phyloP scores from a whole-genome alignment of 2,888 invertebrate genomes.

The Troilus luridus region DNA sequence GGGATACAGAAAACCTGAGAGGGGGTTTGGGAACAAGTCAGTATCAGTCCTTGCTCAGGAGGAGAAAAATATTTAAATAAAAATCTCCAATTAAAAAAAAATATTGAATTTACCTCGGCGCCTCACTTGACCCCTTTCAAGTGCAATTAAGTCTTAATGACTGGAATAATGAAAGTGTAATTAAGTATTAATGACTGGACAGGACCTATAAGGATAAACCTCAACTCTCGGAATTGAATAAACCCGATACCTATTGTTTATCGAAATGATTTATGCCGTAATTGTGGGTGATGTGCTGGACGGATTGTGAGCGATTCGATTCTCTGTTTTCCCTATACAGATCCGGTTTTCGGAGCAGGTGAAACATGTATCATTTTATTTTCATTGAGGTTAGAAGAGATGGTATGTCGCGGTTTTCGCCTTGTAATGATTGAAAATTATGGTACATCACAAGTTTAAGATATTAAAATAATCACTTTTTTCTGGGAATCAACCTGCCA shows the following conservation, averaged over 20 bases:
- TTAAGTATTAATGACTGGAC: background rate
- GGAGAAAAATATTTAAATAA: too few relatives aligned
- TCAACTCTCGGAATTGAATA: background rate
- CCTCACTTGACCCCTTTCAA: too few relatives aligned
- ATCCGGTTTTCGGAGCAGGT: background rate
- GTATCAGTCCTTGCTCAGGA: too few relatives aligned
- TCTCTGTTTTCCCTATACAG: background rate
- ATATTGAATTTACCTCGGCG: too few relatives aligned
- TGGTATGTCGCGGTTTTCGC: background rate
- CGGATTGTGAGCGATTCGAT: background rate
- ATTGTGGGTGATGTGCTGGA: background rate
- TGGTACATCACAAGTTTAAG: background rate
- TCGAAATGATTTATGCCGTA: background rate
- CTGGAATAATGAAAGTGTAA: too few relatives aligned
- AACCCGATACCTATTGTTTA: background rate
- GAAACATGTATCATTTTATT: background rate
- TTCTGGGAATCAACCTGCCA: background rate
- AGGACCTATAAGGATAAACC: background rate
- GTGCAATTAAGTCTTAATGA: too few relatives aligned
- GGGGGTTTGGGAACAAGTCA: too few relatives aligned
- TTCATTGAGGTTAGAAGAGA: background rate
- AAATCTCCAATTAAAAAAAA: too few relatives aligned
- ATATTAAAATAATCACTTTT: background rate
- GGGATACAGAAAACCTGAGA: too few relatives aligned
- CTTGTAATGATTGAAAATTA: background rate